Evolutionary conservation across 2,797 vertebrate species (phyloP).

Genomic region (Melanotaenia boesemani): DNA sequence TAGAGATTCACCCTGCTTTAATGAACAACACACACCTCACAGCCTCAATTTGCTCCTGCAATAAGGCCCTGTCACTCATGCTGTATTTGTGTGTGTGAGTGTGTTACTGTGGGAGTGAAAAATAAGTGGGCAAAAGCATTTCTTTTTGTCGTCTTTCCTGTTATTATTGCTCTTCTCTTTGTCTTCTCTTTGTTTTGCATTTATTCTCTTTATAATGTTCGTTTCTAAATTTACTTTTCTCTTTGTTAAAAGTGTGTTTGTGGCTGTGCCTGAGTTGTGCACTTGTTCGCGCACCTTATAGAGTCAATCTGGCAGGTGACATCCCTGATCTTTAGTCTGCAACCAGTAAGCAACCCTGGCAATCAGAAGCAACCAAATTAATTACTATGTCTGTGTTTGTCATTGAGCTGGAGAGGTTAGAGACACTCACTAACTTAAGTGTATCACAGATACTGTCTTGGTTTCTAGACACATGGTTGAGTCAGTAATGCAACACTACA

Average conservation of each 20-base stretch:
- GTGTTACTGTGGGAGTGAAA: conserved; percentile 12
- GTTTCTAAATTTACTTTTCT: neutral
- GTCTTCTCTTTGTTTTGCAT: neutral
- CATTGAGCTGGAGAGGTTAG: conserved; percentile 16
- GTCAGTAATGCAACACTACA: neutral
- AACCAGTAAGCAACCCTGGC: conserved; percentile 95
- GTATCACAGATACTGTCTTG: conserved; percentile 11
- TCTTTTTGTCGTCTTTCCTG: neutral
- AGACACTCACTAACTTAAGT: conserved; percentile 7
- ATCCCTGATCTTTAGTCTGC: conserved; percentile 89
- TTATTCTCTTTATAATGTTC: neutral
- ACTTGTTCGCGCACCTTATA: conserved; percentile 20
- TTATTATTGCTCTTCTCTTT: neutral
- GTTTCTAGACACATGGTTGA: neutral
- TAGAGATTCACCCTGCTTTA: conserved; percentile 98
- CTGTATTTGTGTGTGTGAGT: conserved; percentile 11
- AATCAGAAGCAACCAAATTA: conserved; percentile 98
- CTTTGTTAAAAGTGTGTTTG: conserved; percentile 3
- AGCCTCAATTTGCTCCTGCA: conserved; percentile 98
- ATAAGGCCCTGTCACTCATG: conserved; percentile 91
- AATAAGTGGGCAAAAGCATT: neutral
- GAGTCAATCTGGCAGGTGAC: conserved; percentile 95
- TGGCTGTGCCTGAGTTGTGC: conserved; percentile 16
- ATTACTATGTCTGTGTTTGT: conserved; percentile 82
- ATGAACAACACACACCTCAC: conserved; percentile 98